phyloP scores from a whole-genome alignment of 2,113 vertebrate species.

The Pteronura brasiliensis region DNA sequence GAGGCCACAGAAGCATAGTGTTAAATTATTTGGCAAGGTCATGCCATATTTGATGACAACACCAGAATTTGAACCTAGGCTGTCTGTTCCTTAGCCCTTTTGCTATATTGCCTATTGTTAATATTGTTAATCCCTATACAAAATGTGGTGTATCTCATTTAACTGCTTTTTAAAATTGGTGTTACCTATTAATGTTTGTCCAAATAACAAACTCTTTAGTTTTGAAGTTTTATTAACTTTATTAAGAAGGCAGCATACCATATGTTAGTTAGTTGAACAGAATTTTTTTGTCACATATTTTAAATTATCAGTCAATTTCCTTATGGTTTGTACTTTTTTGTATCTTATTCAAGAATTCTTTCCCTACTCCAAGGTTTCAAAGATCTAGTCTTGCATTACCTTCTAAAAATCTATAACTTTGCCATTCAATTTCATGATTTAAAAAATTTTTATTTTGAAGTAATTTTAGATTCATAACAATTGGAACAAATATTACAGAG shows the following conservation, averaged over 20 bases:
- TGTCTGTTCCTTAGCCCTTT: not conserved
- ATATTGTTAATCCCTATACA: not conserved
- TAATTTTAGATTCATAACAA: not conserved
- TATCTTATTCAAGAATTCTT: not conserved
- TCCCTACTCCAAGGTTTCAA: not conserved
- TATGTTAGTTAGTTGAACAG: conserved; percentile 31
- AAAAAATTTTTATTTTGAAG: not conserved
- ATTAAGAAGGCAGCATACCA: not conserved
- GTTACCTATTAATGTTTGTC: not conserved
- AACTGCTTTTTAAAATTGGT: not conserved
- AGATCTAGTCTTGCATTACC: not conserved
- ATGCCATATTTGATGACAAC: not conserved
- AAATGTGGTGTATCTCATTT: not conserved
- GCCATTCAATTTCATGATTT: not conserved
- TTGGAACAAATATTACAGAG: not conserved
- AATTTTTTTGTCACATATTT: not conserved
- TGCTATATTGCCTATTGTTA: not conserved
- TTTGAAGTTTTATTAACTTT: conserved; percentile 33
- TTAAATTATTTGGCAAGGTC: not conserved
- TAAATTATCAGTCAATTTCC: not conserved
- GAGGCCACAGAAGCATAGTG: not conserved
- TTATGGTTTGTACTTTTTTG: not conserved
- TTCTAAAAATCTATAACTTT: not conserved
- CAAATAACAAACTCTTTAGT: not conserved
- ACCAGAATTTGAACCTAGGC: not conserved